Percentiles rank a stretch among this genome's conserved stretches.
Conservation (phyloP, 1,140 invertebrate genomes). For the Bombus difficillimus region DNA sequence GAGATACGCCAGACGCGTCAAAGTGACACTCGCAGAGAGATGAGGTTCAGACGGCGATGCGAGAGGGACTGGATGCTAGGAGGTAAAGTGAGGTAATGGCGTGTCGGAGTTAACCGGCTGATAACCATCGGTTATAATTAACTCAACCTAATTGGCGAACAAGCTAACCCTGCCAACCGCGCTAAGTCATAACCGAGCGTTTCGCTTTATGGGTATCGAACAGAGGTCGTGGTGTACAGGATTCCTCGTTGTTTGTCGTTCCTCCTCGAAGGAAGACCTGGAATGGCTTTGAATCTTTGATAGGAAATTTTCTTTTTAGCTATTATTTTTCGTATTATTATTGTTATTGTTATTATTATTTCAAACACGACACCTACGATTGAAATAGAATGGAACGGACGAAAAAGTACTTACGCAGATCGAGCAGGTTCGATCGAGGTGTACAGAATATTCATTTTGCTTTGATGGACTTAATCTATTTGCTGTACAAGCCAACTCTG, state of each 20-base stretch:
- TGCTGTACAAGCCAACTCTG: too few species aligned
- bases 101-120: constrained; percentile 83
- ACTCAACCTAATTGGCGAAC: constrained; percentile 82
- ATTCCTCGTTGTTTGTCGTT: not conserved
- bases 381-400: not conserved
- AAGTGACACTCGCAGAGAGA: constrained; percentile 66
- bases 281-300: not conserved
- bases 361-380: not conserved
- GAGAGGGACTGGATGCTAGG: constrained; percentile 64
- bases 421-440: too few species aligned
- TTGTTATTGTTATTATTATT: not conserved
- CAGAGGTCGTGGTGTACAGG: not conserved
- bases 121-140: constrained; percentile 84
- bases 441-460: not conserved
- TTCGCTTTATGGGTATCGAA: constrained; percentile 40
- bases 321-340: not conserved
- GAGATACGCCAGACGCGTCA: constrained; percentile 11
- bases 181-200: constrained; percentile 52
- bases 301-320: not conserved
- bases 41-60: constrained; percentile 9
- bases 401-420: too few species aligned
- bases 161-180: constrained; percentile 79
- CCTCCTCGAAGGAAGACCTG: too few species aligned
- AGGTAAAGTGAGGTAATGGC: constrained; percentile 81
- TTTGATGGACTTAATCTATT: not conserved